Evolutionary conservation across 2,888 invertebrate genomes (phyloP), one percentile per base, ranked within the genome.

Genomic region (Lepeophtheirus nordmannii): DNA sequence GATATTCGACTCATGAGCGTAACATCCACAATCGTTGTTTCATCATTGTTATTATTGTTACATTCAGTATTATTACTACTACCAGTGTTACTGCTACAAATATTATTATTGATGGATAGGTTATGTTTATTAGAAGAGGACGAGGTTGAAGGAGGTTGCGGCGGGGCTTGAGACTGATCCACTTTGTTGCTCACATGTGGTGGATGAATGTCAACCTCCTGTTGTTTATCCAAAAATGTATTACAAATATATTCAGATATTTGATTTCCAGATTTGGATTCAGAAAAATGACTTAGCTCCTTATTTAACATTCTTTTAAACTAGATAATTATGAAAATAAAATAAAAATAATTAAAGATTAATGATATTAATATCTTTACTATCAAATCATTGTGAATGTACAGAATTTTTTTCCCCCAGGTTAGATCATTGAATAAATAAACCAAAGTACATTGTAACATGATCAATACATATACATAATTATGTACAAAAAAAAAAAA

Each of bases 211-310:
- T 94, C 94, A 75, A 94, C 81, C 76, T 94, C 94, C 78, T 94
- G 93, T 78, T 94, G 92, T 79, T 96, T 94, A 78, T 96, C 94
- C 79, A 98, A 85, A 81, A 97, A 98, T 73, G 97, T 98, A 73
- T 89, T 90, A 82, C 94, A 94, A 80, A 98, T 93, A 81, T 93
- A 98, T 78, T 97, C 96, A 68, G 97, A 96, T 77, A 98, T 94
- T 82, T 97, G 96, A 80, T 96, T 96, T 74, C 97, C 97, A 72
- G 96, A 94, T 80, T 89, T 93, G 71, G 96, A 94, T 79, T 97
- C 97, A 70, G 96, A 96, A 81, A 97, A 97, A 78, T 97, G 97
- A 46, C 66, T 66, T 12, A 66, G 46, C 30, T 66, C 66, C 17
- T 66, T 66, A 41, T 97, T 97, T 78, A 98, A 85, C 94, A 98